Conservation (phyloP, 2,113 vertebrate species). For the Paratilapia polleni region DNA sequence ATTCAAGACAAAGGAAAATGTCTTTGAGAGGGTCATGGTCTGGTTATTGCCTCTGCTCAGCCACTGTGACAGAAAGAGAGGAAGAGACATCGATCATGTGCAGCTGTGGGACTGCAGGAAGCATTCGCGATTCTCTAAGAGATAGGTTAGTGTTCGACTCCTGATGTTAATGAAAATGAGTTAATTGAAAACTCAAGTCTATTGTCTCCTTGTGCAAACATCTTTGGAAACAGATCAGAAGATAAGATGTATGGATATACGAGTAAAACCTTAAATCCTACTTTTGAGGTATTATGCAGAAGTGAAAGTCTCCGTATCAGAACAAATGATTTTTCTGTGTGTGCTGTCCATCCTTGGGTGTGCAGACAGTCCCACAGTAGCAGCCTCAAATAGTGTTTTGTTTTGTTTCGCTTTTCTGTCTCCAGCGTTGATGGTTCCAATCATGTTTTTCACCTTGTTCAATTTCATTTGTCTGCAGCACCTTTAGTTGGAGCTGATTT, state of each 20-base stretch:
- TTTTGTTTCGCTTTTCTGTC: conserved; percentile 38
- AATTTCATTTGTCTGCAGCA: conserved; percentile 56
- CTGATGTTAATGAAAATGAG: conserved; percentile 39
- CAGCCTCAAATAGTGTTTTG: conserved; percentile 21
- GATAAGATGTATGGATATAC: neutral
- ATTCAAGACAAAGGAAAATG: conserved; percentile 51
- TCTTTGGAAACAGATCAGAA: conserved; percentile 3
- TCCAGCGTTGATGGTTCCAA: conserved; percentile 46
- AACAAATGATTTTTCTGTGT: neutral
- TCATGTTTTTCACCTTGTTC: conserved; percentile 62
- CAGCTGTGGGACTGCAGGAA: conserved; percentile 12
- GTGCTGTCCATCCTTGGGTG: conserved; percentile 13
- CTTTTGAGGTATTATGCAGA: neutral
- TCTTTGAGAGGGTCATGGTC: conserved; percentile 49
- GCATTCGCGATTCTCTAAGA: conserved; percentile 17
- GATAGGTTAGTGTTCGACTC: conserved; percentile 22
- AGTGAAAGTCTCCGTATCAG: neutral
- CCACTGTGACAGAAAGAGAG: conserved; percentile 26
- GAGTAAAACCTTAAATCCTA: neutral
- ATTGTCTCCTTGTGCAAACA: conserved; percentile 3
- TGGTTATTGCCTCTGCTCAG: conserved; percentile 55
- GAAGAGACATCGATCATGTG: conserved; percentile 64
- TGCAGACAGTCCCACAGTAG: conserved; percentile 23
- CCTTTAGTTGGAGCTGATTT: neutral
- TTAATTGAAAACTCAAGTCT: conserved; percentile 55